phyloP scores from a whole-genome alignment of 2,113 vertebrate species.

The Plecturocebus donacophilus region DNA sequence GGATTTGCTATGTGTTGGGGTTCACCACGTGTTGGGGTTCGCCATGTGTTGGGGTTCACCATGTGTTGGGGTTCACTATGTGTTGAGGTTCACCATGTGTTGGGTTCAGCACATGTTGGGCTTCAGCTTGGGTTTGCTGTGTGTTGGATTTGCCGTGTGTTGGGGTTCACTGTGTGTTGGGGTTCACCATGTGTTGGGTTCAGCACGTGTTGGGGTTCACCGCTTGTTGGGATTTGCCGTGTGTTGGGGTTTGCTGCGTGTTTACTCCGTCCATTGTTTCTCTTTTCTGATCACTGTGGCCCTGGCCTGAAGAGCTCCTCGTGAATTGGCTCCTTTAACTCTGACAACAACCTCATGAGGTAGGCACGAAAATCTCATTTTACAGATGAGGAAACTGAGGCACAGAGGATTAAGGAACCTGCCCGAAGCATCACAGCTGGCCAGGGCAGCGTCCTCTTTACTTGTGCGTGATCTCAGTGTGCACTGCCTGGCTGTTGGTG shows the following conservation, averaged over 20 bases:
- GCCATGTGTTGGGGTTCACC: accelerated
- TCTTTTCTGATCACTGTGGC: accelerated
- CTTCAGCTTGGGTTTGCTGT: accelerated
- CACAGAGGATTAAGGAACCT: not conserved
- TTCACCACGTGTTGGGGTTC: too few relatives aligned
- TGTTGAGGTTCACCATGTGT: too few relatives aligned
- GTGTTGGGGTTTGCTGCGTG: too few relatives aligned
- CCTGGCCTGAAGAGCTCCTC: not conserved
- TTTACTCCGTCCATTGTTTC: accelerated
- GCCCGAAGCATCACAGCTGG: not conserved
- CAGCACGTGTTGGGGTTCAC: too few relatives aligned
- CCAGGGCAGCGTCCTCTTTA: not conserved
- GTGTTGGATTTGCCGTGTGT: too few relatives aligned
- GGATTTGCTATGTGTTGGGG: too few relatives aligned
- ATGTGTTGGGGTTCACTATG: accelerated
- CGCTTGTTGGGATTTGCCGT: too few relatives aligned
- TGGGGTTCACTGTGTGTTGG: too few relatives aligned
- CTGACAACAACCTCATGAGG: accelerated
- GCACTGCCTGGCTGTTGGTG: accelerated
- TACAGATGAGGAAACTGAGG: not conserved
- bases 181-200: accelerated
- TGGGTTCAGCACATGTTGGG: accelerated
- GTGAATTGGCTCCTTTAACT: accelerated
- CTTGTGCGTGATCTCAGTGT: not conserved
- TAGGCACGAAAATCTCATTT: not conserved